A percentile compares a stretch with the other conserved stretches of the same genome.
Evolutionary conservation across 2,113 vertebrate genomes (phyloP).

Genomic region (Hypanus sabinus): DNA sequence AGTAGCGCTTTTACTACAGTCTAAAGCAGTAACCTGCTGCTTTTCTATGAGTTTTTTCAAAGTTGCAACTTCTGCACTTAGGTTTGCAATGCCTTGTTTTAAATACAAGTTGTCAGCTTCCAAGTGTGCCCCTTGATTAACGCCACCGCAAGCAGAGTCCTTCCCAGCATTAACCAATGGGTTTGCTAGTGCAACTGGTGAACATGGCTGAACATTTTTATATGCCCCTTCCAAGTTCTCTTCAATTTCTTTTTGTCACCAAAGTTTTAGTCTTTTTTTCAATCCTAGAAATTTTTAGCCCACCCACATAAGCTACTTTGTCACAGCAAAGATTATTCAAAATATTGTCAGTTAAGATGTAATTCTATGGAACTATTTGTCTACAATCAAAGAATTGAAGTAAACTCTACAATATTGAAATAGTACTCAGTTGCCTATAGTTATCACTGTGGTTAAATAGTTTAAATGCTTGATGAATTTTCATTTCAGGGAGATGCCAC

Average conservation of each 20-base stretch:
- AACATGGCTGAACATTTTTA: slow-evolving; percentile 50
- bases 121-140: slow-evolving; percentile 41
- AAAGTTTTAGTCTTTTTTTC: slow-evolving; percentile 40
- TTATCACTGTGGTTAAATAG: no score
- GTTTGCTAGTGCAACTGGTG: slow-evolving; percentile 40
- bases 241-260: slow-evolving; percentile 66
- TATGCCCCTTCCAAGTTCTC: slow-evolving; percentile 59
- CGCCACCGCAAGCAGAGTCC: slow-evolving; percentile 59
- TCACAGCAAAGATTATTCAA: no score
- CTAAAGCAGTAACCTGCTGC: slow-evolving; percentile 68
- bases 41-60: slow-evolving; percentile 72
- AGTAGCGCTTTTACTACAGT: slow-evolving; percentile 66
- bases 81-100: slow-evolving; percentile 65
- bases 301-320: no score
- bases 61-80: slow-evolving; percentile 71
- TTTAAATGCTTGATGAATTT: no score
- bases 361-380: no score
- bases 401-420: no score
- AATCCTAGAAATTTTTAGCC: no score
- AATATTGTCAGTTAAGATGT: no score
- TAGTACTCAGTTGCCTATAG: no score
- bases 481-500: no score
- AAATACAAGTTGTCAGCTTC: slow-evolving; percentile 68
- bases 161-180: slow-evolving; percentile 52
- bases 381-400: no score